These are phyloP conservation scores for Drosophila differens DNA, from an alignment of 2,888 invertebrate species.

Conservation along the genomic window DNA sequence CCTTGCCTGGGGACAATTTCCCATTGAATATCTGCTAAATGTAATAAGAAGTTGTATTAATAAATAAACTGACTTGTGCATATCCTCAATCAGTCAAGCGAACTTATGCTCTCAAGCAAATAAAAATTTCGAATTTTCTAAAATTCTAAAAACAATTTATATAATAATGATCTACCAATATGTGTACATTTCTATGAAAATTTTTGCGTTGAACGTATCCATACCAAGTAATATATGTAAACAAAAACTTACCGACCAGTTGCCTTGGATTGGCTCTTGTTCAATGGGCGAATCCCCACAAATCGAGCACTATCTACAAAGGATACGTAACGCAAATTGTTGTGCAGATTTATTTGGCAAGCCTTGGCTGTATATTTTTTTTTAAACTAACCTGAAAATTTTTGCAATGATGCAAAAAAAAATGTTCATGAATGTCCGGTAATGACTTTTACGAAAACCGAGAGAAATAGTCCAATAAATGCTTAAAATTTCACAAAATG, in stretches of 20 bases:
- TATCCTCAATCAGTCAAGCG: slow-evolving; percentile 3
- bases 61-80: neutral
- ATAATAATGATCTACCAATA: too few relatives aligned
- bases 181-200: neutral
- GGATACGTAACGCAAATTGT: neutral
- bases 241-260: neutral
- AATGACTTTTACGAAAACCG: neutral
- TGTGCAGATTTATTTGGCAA: neutral
- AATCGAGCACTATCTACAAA: neutral
- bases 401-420: neutral
- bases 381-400: neutral
- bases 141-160: neutral
- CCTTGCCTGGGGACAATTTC: slow-evolving; percentile 1
- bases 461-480: neutral
- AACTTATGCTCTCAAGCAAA: slow-evolving; percentile 2
- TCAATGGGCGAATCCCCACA: neutral
- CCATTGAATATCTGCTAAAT: slow-evolving; percentile 7
- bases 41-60: slow-evolving; percentile 2
- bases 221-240: neutral
- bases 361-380: neutral
- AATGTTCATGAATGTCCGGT: neutral
- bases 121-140: neutral
- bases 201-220: neutral
- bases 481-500: slow-evolving; percentile 30
- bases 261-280: neutral